Evolutionary conservation across 2,113 vertebrate genomes (phyloP).

Genomic region (Rattus norvegicus): DNA sequence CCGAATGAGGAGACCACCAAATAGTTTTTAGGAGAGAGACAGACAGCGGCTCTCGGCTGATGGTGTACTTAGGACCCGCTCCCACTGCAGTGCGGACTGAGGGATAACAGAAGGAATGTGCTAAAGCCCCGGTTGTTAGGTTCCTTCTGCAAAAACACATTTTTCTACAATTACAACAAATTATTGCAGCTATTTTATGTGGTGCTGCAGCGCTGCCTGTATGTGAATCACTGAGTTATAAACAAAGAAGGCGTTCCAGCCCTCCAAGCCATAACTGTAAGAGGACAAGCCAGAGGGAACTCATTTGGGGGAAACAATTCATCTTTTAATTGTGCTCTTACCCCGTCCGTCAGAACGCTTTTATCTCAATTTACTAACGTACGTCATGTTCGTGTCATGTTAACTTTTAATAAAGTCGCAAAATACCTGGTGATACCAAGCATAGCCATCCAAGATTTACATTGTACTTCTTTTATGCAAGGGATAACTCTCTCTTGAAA

Average conservation of each 20-base stretch:
- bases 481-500: slow-evolving; percentile 45
- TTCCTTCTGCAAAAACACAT: slow-evolving; percentile 62
- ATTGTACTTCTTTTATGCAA: slow-evolving; percentile 35
- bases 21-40: slow-evolving; percentile 56
- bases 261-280: slow-evolving; percentile 59
- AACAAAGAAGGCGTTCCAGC: slow-evolving; percentile 66
- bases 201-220: slow-evolving; percentile 52
- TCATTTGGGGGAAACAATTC: slow-evolving; percentile 48
- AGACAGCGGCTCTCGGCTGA: slow-evolving; percentile 33
- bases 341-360: slow-evolving; percentile 52
- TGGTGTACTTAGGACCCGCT: slow-evolving; percentile 66
- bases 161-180: slow-evolving; percentile 75
- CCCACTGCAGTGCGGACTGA: slow-evolving; percentile 40
- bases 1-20: slow-evolving; percentile 78
- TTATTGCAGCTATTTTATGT: slow-evolving; percentile 72
- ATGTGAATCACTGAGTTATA: slow-evolving; percentile 61
- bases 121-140: slow-evolving; percentile 32
- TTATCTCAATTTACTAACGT: slow-evolving; percentile 64
- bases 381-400: slow-evolving; percentile 41
- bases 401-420: slow-evolving; percentile 40
- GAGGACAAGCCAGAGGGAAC: slow-evolving; percentile 54
- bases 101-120: slow-evolving; percentile 45
- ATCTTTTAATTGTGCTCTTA: slow-evolving; percentile 66
- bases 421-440: slow-evolving; percentile 46
- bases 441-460: slow-evolving; percentile 29